phyloP scores from a whole-genome alignment of 2,113 vertebrate genomes.

The Rynchops niger region DNA sequence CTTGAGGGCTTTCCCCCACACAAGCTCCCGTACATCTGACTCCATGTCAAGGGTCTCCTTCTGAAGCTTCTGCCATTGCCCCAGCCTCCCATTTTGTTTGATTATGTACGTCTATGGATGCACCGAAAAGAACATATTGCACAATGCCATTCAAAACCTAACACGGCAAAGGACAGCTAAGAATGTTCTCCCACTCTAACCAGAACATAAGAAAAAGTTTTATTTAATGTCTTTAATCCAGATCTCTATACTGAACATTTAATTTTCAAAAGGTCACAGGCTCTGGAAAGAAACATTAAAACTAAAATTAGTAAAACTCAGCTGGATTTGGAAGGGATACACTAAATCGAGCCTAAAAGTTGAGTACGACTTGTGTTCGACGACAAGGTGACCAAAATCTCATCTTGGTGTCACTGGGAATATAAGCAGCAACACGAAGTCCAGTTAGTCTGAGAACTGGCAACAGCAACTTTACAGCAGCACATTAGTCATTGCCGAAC shows the following conservation, averaged over 20 bases:
- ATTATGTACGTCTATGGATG: background rate
- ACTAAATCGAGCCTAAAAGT: background rate
- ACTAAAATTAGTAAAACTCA: background rate
- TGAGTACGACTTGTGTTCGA: background rate
- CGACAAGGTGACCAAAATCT: background rate
- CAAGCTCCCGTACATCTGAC: background rate
- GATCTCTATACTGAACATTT: background rate
- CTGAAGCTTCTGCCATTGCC: background rate
- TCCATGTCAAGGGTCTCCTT: background rate
- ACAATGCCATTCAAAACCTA: background rate
- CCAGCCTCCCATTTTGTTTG: background rate
- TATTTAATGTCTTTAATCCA: background rate
- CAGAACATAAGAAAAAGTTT: background rate
- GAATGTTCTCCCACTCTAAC: background rate
- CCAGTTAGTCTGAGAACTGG: background rate
- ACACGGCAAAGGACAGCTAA: background rate
- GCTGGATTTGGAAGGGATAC: background rate
- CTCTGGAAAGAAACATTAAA: background rate
- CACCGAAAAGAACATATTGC: rapidly evolving
- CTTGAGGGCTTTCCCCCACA: background rate
- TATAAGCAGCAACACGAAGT: background rate
- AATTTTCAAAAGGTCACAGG: background rate
- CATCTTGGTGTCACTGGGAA: background rate
- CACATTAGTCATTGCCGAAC: background rate
- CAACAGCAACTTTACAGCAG: background rate